phyloP scores from a whole-genome alignment of 2,113 vertebrate genomes.

The Paratilapia polleni region DNA sequence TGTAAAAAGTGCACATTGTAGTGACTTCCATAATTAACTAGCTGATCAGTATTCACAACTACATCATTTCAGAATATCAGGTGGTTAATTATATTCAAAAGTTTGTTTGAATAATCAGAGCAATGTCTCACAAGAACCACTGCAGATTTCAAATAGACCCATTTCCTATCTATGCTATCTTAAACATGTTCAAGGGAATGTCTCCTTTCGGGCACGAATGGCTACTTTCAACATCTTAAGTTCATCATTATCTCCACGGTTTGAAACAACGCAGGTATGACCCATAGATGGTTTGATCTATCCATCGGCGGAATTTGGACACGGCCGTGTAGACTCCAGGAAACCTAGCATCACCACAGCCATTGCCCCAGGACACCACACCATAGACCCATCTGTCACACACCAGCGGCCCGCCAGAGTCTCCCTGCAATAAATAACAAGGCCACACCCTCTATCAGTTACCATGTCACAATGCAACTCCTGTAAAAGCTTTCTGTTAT shows the following conservation, averaged over 20 bases:
- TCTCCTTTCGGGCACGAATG: background rate
- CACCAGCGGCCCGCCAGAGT: constrained; percentile 80
- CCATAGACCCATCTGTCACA: constrained; percentile 79
- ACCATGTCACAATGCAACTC: background rate
- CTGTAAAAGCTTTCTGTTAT: constrained; percentile 5
- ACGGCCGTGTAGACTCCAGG: constrained; percentile 82
- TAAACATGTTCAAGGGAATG: background rate
- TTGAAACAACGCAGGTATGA: constrained; percentile 53
- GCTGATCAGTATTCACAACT: background rate
- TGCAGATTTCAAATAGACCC: constrained; percentile 1
- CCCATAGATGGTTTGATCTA: constrained; percentile 80
- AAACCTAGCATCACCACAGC: constrained; percentile 76
- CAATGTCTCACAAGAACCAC: background rate
- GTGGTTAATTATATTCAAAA: background rate
- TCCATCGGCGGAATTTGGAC: constrained; percentile 81
- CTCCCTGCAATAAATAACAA: constrained; percentile 70
- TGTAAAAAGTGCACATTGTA: background rate
- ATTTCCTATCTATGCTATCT: background rate
- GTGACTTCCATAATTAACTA: background rate
- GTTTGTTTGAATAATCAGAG: background rate
- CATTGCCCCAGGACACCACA: constrained; percentile 82
- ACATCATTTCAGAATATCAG: background rate
- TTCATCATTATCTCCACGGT: background rate
- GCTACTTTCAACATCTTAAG: background rate
- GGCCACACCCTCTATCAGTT: background rate